Percentiles rank a stretch among this genome's conserved stretches.
Evolutionary conservation across 2,113 vertebrate genomes (phyloP).

Genomic region (Romanogobio albipinnatus): DNA sequence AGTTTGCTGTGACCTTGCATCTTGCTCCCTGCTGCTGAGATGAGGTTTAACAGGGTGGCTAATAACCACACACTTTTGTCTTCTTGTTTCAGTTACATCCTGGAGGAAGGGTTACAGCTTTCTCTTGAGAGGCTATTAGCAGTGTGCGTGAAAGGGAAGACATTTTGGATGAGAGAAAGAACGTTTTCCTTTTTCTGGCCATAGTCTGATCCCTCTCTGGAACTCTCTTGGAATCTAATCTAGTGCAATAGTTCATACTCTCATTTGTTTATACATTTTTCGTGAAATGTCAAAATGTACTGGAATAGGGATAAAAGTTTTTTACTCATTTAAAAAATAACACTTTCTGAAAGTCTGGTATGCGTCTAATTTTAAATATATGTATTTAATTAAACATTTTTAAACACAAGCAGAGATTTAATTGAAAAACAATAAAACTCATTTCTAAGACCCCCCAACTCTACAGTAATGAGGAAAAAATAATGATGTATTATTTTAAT

Average conservation of each 20-base stretch:
- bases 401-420: neutral
- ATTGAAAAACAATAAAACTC: neutral
- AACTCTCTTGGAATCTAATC: neutral
- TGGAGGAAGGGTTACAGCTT: slow-evolving; percentile 25
- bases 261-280: too few relatives aligned
- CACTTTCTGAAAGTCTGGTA: neutral
- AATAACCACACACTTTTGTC: slow-evolving; percentile 35
- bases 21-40: slow-evolving; percentile 12
- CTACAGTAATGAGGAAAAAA: neutral
- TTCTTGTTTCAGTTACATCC: slow-evolving; percentile 54
- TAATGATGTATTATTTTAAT: neutral
- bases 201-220: neutral
- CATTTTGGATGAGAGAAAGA: slow-evolving; percentile 1
- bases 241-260: too few relatives aligned
- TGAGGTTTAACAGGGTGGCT: slow-evolving; percentile 44
- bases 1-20: neutral
- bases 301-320: too few relatives aligned
- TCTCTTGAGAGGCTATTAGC: slow-evolving; percentile 52
- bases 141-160: slow-evolving; percentile 7
- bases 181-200: neutral
- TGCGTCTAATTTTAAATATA: too few relatives aligned
- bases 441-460: neutral
- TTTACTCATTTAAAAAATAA: too few relatives aligned
- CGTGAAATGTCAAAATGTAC: too few relatives aligned
- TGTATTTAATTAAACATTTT: neutral